Evolutionary conservation across 2,797 vertebrate genomes (phyloP).

Genomic region (Phylloscopus collybita): DNA sequence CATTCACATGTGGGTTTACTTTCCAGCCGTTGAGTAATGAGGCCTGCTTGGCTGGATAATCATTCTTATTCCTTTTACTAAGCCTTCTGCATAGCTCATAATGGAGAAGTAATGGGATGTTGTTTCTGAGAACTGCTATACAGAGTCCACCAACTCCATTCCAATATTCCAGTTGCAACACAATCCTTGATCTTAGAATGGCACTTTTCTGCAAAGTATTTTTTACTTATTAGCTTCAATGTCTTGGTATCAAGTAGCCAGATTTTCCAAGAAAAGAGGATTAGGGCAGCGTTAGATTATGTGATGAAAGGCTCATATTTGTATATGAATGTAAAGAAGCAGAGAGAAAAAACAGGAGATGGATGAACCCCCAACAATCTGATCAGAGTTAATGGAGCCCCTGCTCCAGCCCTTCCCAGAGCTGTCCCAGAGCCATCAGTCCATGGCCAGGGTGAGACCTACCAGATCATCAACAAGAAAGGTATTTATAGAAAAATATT

Average conservation of each 20-base stretch:
- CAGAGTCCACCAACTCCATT: neutral
- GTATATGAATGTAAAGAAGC: accelerated
- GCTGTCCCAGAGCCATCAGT: neutral
- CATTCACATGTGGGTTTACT: neutral
- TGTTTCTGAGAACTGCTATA: neutral
- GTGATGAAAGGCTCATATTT: neutral
- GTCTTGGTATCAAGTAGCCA: neutral
- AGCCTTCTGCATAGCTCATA: neutral
- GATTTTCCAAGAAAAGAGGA: neutral
- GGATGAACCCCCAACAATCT: neutral
- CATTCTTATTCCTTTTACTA: neutral
- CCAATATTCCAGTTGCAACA: neutral
- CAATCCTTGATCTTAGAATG: neutral
- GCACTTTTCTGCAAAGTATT: neutral
- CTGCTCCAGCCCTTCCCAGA: neutral
- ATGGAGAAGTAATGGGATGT: neutral
- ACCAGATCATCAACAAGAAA: neutral
- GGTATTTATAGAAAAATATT: neutral
- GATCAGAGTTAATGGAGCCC: neutral
- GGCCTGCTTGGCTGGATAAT: neutral
- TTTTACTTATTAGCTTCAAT: neutral
- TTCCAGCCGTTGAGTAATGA: neutral
- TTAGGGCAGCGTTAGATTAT: neutral
- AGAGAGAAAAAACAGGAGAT: neutral
- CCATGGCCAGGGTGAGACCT: neutral